Base-by-base conservation (phyloP, 1,140 invertebrate genomes). In the Orchesella cincta region DNA sequence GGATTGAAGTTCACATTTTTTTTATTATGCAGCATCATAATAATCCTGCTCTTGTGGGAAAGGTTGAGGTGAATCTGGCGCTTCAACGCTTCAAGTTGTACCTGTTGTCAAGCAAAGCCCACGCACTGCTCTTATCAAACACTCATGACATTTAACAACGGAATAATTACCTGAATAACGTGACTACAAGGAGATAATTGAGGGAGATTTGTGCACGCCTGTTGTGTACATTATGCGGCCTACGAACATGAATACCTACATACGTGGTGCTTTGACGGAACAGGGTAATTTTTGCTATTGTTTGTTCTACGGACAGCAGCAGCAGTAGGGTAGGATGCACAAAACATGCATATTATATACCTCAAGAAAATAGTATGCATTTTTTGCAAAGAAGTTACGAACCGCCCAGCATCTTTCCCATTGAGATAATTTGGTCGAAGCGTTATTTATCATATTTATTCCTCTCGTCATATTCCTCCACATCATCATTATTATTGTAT, bases 101-200 rank as follows among this genome's bases (percentile, higher is more conserved):
- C n/a, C 54, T 57, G 14, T n/a, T 57, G 54, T 26, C 14, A 57
- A 18, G 23, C 54, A n/a, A 57, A 26, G 14, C 28, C 31, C 26
- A 31, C n/a, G 31, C 62, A 67, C 12, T 67, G 62, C 26, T 29
- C 28, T 67, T 67, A 67, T 67, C 62, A 67, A 67, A 62, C 8
- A 67, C 62, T 67, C 62, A 3, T 67, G 62, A 67, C 62, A 67
- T 67, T 67, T 67, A 67, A 67, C 62, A 67, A 67, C 62, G 62
- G 62, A 67, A 67, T 67, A 67, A 67, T 67, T 67, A 33, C 62
- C 28, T 67, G 62, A 31, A 67, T 67, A 67, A 67, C 62, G 62
- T 67, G 62, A 67, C 62, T 67, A 67, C 62, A 67, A 31, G 62
- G 62, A 67, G 62, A 67, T 67, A 67, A 67, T 67, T 67, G 62